Evolutionary conservation across 2,888 invertebrate species (phyloP).

Genomic region (Phaedon cochleariae): DNA sequence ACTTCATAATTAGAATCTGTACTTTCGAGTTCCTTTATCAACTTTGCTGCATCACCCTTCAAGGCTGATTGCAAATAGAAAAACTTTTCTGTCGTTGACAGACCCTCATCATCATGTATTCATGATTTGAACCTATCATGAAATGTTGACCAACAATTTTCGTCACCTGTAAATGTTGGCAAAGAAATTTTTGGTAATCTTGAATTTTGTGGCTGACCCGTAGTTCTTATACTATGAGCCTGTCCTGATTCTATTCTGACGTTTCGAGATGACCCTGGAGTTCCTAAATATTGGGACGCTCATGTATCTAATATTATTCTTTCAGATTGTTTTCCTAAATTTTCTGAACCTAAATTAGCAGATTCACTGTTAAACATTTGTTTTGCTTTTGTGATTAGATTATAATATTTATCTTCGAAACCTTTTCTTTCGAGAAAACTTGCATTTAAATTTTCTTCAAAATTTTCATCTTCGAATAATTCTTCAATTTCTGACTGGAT

Average conservation of each 20-base stretch:
- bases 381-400: constrained; percentile 9
- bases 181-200: constrained; percentile 17
- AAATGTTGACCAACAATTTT: constrained; percentile 17
- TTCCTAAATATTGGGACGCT: no score
- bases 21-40: constrained; percentile 8
- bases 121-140: constrained; percentile 17
- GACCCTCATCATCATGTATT: constrained; percentile 4
- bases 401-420: constrained; percentile 10
- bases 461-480: background rate
- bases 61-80: constrained; percentile 19
- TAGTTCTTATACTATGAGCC: background rate
- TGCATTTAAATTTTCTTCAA: background rate
- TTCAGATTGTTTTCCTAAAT: background rate
- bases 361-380: background rate
- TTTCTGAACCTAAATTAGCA: background rate
- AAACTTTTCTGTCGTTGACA: background rate
- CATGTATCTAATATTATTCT: no score
- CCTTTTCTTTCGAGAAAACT: background rate
- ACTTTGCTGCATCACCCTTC: constrained; percentile 4
- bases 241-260: no score
- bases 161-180: constrained; percentile 9
- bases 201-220: constrained; percentile 8
- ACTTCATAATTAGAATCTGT: constrained; percentile 15
- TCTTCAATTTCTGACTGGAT: constrained; percentile 9
- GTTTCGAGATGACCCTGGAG: no score